These are phyloP conservation scores for Gallirallus australis DNA, from an alignment of 2,797 vertebrate species.

Conservation along the genomic window DNA sequence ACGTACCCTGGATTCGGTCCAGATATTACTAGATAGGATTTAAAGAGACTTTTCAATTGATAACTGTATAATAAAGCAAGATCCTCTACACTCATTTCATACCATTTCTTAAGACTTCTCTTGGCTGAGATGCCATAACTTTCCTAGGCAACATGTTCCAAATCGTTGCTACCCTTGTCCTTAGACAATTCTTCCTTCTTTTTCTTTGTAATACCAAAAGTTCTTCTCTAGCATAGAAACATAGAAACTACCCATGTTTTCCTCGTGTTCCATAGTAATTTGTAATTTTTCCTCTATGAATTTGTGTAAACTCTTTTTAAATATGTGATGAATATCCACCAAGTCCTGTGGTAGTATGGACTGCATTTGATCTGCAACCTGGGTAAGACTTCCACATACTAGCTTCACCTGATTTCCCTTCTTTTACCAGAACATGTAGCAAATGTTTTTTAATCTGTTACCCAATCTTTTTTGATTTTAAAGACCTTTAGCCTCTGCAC, in stretches of 20 bases:
- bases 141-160: not conserved
- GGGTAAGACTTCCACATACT: not conserved
- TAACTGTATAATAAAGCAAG: not conserved
- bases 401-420: not conserved
- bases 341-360: not conserved
- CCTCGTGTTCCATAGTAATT: not conserved
- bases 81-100: not conserved
- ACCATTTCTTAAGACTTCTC: not conserved
- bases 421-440: not conserved
- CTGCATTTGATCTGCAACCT: not conserved
- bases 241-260: not conserved
- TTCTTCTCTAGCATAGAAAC: not conserved
- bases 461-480: not conserved
- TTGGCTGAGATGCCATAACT: not conserved
- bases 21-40: not conserved
- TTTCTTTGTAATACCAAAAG: not conserved
- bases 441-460: not conserved
- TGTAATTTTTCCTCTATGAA: not conserved
- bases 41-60: not conserved
- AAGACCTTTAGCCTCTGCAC: rapidly evolving
- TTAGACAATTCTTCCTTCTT: not conserved
- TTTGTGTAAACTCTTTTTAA: not conserved
- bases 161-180: not conserved
- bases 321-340: not conserved
- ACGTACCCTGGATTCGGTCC: not conserved